Evolutionary conservation across 2,888 invertebrate genomes (phyloP), one percentile per base, ranked within the genome.

Genomic region (Andrena hattorfiana): DNA sequence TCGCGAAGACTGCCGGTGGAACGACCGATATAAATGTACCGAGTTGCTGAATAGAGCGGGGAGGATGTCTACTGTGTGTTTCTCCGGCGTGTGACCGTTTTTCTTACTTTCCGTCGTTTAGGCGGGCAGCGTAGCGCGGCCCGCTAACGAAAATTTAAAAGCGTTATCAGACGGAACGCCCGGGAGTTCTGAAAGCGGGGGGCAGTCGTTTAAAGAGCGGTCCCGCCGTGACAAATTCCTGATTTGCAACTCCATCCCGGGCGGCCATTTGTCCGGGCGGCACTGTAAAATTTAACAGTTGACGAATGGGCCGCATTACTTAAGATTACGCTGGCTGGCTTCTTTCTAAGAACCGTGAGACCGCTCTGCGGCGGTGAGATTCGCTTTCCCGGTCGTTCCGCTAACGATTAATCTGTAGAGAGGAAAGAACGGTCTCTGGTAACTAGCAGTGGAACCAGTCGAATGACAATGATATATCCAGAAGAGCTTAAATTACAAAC

Each of bases 101-200:
- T 79, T 88, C 88, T 87, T 88, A 84, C 87, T 88, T 88, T 84
- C 77, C 85, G 81, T 84, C 85, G 80, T 87, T 87, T 86, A 89
- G 73, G 66, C 54, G 48, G 64, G 59, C 28, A 30, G 54, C 48
- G 68, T 48, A 51, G 71, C 68, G 66, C 69, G 49, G 64, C 13
- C 32, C 69, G 74, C 74, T 86, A 89, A 85, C 85, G 89, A 84
- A 89, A 89, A 87, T 87, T 87, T 89, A 89, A 84, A 77, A 73
- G 86, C 80, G 76, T 88, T 88, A 89, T 85, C 85, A 86, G 76
- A 80, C 81, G 63, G 48, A 70, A 77, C 67, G 67, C 66, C 35
- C 66, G 64, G 71, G 81, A 75, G 59, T 85, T 67, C 73, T 69
- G 75, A 75, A 69, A 49, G 42, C 54, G 81, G 64, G 26, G 59